Base-by-base conservation (phyloP, 2,888 invertebrate species). In the Trypoxylon attenuatum region DNA sequence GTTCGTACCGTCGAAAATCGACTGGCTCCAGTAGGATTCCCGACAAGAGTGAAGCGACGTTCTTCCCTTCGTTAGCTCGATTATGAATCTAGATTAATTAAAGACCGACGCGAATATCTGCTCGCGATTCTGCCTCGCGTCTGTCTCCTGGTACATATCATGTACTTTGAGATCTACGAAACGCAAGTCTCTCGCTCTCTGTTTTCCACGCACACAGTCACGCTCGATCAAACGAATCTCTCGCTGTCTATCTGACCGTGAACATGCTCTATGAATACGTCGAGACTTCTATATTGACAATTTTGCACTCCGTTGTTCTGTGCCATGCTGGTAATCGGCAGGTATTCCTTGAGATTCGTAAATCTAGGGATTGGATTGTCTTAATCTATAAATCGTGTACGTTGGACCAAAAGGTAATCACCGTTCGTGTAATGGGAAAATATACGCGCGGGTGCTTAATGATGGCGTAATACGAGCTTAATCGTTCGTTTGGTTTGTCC, bases 371-470 rank as follows among this genome's bases (percentile, higher is more conserved):
- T 67, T 58, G 70, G 73, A 73, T 73, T 73, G 71, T 73, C 73
- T 73, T 73, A 68, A 64, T 62, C 71, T 73, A 73, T n/a, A 56
- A 69, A 63, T 60, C 56, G 60, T 60, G 73, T 54, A 54, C 41
- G 23, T 60, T 72, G 73, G 59, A 67, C 67, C 73, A 55, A 60
- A 23, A 42, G 45, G 43, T 55, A 52, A 59, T 51, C 29, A 65
- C 52, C 59, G 46, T 60, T 25, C 38, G 51, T 47, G 47, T 19
- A 27, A 42, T 38, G 15, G 55, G 59, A 41, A 33, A 53, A 57
- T 19, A 51, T 57, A 49, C 51, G 60, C 38, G 13, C 4, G 19
- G 5, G 21, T 49, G 10, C 15, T 15, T n/a, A 27, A 29, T 25
- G 25, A 22, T 29, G 15, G 25, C 33, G 22, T 13, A 57, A 25